Evolutionary conservation across 2,888 invertebrate species (phyloP).

Genomic region (Leptopilina syphax): DNA sequence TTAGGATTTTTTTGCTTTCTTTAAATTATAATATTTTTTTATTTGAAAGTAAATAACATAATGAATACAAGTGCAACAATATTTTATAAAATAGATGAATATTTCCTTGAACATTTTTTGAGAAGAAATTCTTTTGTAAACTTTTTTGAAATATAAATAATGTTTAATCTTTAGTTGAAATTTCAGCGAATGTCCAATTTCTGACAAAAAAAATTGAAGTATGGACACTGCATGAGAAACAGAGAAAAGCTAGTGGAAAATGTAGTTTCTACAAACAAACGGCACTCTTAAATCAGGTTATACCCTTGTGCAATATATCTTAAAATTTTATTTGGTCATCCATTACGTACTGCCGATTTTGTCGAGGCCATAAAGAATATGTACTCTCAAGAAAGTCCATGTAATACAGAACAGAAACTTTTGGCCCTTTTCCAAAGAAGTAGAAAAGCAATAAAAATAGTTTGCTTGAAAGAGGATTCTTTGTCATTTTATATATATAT

Average conservation of each 20-base stretch:
- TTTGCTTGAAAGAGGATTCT: not conserved
- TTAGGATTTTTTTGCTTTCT: no score
- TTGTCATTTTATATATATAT: not conserved
- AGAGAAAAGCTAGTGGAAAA: not conserved
- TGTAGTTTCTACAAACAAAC: not conserved
- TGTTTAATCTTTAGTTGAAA: no score
- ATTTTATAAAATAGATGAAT: no score
- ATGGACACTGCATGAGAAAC: no score
- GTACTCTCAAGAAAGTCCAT: constrained; percentile 8
- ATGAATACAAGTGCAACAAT: no score
- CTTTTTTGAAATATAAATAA: no score
- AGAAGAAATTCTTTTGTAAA: no score
- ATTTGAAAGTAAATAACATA: no score
- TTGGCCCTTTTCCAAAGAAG: constrained; percentile 17
- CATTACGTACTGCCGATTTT: constrained; percentile 17
- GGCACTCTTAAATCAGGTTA: not conserved
- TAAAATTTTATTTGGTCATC: constrained; percentile 14
- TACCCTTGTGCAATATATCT: not conserved
- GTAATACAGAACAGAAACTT: constrained; percentile 9
- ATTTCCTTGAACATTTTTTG: no score
- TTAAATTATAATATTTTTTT: no score
- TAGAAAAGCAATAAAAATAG: not conserved
- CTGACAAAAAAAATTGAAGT: no score
- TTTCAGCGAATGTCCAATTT: no score
- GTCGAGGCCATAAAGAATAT: constrained; percentile 27